Conservation (phyloP, 2,113 vertebrate species). For the Caretta caretta region DNA sequence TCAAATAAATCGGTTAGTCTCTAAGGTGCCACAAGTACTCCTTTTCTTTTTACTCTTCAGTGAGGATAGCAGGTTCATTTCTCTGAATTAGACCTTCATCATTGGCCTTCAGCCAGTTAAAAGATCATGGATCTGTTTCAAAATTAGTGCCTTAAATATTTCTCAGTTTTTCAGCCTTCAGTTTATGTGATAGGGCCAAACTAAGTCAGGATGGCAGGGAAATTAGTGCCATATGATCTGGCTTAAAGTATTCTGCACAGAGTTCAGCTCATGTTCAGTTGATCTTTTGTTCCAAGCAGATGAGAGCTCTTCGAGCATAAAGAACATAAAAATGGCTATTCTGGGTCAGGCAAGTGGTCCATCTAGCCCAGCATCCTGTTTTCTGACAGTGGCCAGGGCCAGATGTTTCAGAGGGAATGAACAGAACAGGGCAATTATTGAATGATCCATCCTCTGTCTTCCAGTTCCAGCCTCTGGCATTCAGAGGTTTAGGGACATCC, state of each 20-base stretch:
- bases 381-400: background rate
- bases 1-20: too few relatives aligned
- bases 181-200: constrained; percentile 25
- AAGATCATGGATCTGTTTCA: background rate
- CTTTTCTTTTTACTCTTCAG: background rate
- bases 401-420: background rate
- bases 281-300: constrained; percentile 12
- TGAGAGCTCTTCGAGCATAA: too few relatives aligned
- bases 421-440: background rate
- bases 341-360: background rate
- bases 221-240: constrained; percentile 58
- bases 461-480: background rate
- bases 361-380: background rate
- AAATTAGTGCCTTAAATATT: background rate
- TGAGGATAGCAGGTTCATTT: constrained; percentile 9
- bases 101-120: background rate
- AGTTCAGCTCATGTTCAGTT: constrained; percentile 57
- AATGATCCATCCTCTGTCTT: background rate
- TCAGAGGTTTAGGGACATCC: background rate
- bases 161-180: background rate
- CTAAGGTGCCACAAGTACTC: too few relatives aligned
- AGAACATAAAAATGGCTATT: too few relatives aligned
- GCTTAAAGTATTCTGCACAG: constrained; percentile 59
- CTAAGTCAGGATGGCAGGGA: constrained; percentile 33
- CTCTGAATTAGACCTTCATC: background rate